phyloP scores from a whole-genome alignment of 2,797 vertebrate genomes.

The Xiphorhynchus erythropygius region DNA sequence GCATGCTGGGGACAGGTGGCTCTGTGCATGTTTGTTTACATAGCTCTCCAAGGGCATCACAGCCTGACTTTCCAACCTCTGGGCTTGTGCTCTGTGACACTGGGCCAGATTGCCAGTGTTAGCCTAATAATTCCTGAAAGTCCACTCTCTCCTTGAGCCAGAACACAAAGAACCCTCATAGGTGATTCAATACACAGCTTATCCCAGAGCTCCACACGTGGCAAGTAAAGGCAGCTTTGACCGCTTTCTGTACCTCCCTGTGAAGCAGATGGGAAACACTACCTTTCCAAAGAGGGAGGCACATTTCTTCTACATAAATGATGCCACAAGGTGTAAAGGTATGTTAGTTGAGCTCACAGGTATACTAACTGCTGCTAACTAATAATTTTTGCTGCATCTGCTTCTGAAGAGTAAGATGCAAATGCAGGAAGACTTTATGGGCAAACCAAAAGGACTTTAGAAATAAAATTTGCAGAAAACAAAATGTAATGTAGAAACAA shows the following conservation, averaged over 20 bases:
- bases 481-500: background rate
- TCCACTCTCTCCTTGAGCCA: background rate
- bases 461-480: background rate
- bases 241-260: background rate
- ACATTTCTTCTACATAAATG: background rate
- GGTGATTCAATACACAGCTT: background rate
- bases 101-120: background rate
- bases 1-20: conserved; percentile 14
- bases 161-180: background rate
- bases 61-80: background rate
- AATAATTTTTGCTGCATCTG: background rate
- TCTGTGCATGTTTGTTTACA: background rate
- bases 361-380: background rate
- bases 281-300: background rate
- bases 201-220: background rate
- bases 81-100: background rate
- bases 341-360: background rate
- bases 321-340: background rate
- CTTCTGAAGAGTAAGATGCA: background rate
- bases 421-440: background rate
- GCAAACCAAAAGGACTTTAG: background rate
- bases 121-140: background rate
- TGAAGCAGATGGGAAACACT: background rate
- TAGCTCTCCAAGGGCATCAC: background rate
- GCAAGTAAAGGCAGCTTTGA: background rate